Evolutionary conservation across 2,797 vertebrate genomes (phyloP), one percentile per base, ranked within the genome.

Genomic region (Chaetophractus vellerosus): DNA sequence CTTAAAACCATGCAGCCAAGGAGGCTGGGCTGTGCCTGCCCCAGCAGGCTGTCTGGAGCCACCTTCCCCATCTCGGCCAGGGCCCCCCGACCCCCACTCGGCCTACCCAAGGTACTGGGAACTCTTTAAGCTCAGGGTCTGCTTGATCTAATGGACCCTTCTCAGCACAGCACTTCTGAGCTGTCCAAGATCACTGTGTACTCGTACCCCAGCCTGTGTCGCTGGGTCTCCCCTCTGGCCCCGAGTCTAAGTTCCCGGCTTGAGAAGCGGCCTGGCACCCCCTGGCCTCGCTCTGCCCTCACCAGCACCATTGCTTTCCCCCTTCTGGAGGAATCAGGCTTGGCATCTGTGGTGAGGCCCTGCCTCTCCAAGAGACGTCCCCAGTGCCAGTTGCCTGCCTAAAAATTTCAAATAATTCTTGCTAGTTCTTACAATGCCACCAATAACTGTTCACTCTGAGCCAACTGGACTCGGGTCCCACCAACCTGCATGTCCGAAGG

Each of bases 391-490:
- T 52, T 1, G 5, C 59, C 81, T 61, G 38, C 84, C 88, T 63
- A 66, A 86, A 86, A 78, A 57, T 61, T 89, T 86, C 93, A 78
- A 31, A n/a, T 61, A n/a, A 23, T 36, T 82, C 76, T 72, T 36
- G n/a, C 12, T 87, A 50, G 21, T 69, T 59, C 66, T 59, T 41
- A 1, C n/a, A 59, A 59, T 21, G 72, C 28, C 18, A 21, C 48
- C 36, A 69, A 38, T 8, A 55, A 69, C 50, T 3, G 15, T 15
- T 55, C 50, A 31, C 52, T 24, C 38, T 38, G 52, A 81, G 52
- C 15, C n/a, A 9, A 3, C 31, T 66, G 31, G 64, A 33, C 19
- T 33, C n/a, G n/a, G 19, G 64, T 33, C 50, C 74, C 23, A 15
- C 18, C 11, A 9, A 18, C 72, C 12, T 50, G 31, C n/a, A 24